phyloP scores from a whole-genome alignment of 37 sponge, comb jelly and placozoan genomes.

The Spongia lamella region DNA sequence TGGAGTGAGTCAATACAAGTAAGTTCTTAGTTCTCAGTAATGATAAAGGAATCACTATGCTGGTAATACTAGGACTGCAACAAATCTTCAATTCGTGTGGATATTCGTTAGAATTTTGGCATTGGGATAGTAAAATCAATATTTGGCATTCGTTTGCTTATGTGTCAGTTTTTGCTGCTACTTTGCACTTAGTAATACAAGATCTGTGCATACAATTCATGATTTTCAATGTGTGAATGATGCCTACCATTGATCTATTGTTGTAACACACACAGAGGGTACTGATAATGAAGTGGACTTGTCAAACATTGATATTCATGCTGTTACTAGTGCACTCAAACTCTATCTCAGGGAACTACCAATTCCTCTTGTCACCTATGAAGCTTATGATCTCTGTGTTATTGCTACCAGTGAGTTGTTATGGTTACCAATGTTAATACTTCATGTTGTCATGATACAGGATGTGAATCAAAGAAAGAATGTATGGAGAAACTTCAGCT shows the following conservation, averaged over 20 bases:
- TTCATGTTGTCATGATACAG: slow-evolving; percentile 12
- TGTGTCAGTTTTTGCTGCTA: no score
- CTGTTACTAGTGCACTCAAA: slow-evolving; percentile 80
- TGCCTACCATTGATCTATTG: no score
- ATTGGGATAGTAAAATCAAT: no score
- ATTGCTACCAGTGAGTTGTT: slow-evolving; percentile 70
- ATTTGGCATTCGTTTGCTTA: no score
- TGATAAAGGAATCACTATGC: no score
- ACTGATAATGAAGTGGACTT: no score
- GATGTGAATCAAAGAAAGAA: slow-evolving; percentile 44
- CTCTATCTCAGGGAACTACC: slow-evolving; percentile 91
- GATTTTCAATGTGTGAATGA: no score
- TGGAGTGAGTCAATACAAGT: no score
- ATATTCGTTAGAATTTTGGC: slow-evolving; percentile 34
- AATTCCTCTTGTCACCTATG: slow-evolving; percentile 86
- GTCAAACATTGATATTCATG: slow-evolving; percentile 51
- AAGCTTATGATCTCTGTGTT: slow-evolving; percentile 74
- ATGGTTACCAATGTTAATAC: not conserved
- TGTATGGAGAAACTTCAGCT: slow-evolving; percentile 61
- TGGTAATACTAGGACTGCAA: slow-evolving; percentile 48
- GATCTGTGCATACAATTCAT: no score
- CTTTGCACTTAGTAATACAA: no score
- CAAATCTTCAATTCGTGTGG: slow-evolving; percentile 38
- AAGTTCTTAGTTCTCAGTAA: no score
- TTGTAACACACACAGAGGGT: no score